Percentiles rank a stretch among this genome's conserved stretches.
phyloP scores from a whole-genome alignment of 2,113 vertebrate species.

The Perca flavescens region DNA sequence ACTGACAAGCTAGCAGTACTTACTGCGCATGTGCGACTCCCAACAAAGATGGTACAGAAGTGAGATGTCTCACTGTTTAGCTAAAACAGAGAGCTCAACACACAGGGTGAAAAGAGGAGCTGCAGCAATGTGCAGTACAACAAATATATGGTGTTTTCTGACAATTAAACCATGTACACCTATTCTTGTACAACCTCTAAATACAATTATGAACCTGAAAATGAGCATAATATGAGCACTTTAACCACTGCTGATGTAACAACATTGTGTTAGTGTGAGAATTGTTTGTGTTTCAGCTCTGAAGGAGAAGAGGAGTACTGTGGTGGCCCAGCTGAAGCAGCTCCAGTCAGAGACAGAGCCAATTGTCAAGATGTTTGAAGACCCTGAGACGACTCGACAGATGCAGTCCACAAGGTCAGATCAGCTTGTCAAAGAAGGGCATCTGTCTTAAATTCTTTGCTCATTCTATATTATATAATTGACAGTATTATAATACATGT shows the following conservation, averaged over 20 bases:
- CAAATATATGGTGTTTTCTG: no score
- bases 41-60: no score
- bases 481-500: neutral
- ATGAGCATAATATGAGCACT: no score
- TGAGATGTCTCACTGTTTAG: no score
- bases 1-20: no score
- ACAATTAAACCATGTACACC: no score
- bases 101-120: no score
- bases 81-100: no score
- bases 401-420: slow-evolving; percentile 96
- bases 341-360: slow-evolving; percentile 95
- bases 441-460: neutral
- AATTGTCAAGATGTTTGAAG: slow-evolving; percentile 99
- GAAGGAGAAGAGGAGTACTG: slow-evolving; percentile 93
- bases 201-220: no score
- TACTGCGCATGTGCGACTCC: no score
- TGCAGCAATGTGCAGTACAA: no score
- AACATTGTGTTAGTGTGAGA: neutral
- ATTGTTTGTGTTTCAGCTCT: slow-evolving; percentile 82
- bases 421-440: neutral
- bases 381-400: slow-evolving; percentile 95
- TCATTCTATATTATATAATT: neutral
- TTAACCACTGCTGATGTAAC: neutral
- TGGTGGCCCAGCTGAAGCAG: slow-evolving; percentile 95
- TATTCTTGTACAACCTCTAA: no score